phyloP scores from a whole-genome alignment of 1,140 invertebrate species.

The Zaprionus davidi region DNA sequence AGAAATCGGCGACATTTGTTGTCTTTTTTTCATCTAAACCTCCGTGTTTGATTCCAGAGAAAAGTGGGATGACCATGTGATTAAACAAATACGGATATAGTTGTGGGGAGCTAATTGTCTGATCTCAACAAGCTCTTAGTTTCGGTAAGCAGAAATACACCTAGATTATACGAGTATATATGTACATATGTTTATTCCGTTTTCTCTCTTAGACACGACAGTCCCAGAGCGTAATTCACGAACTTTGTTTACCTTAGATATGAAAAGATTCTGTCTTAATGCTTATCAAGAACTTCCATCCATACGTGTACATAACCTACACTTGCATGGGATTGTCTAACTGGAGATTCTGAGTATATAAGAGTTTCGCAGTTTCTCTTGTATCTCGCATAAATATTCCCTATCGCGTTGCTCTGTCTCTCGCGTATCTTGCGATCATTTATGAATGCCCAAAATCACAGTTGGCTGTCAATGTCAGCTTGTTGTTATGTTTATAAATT shows the following conservation, averaged over 20 bases:
- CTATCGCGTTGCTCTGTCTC: constrained; percentile 6
- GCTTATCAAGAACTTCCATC: background rate
- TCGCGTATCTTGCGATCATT: constrained; percentile 6
- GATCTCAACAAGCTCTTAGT: background rate
- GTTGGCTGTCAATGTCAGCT: constrained; percentile 49
- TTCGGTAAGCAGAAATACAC: too few species aligned
- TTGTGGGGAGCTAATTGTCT: background rate
- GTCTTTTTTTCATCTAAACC: background rate
- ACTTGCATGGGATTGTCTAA: background rate
- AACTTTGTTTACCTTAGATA: background rate
- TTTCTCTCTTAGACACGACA: background rate
- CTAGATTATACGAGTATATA: background rate
- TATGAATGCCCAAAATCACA: constrained; percentile 57
- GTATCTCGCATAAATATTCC: constrained; percentile 12
- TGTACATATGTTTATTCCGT: background rate
- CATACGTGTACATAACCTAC: background rate
- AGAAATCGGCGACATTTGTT: background rate
- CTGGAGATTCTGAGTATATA: background rate
- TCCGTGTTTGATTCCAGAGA: background rate
- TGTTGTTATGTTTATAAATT: constrained; percentile 64
- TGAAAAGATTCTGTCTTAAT: background rate
- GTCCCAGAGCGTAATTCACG: background rate
- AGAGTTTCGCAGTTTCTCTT: background rate
- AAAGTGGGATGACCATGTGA: background rate
- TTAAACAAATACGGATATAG: background rate